Percentiles rank a stretch among this genome's conserved stretches.
Conservation (phyloP, 2,797 vertebrate species). For the Ctenopoma kingsleyae region DNA sequence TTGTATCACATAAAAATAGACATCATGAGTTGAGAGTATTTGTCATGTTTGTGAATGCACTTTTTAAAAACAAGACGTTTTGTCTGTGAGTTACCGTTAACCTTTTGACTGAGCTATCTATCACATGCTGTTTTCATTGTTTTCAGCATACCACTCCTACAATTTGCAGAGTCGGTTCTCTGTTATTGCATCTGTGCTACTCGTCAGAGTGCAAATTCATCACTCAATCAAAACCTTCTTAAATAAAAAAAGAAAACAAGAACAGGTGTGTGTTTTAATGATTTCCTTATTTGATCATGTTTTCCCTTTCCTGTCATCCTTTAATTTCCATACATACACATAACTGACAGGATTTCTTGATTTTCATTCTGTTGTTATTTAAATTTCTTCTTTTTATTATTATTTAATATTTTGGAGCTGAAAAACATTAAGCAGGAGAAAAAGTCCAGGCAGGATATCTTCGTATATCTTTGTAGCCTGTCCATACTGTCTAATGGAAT, state of each 20-base stretch:
- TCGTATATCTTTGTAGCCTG: background rate
- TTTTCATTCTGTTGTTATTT: constrained; percentile 5
- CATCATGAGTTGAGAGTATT: constrained; percentile 96
- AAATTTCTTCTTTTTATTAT: background rate
- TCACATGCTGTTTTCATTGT: constrained; percentile 87
- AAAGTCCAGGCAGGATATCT: background rate
- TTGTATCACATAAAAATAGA: constrained; percentile 88
- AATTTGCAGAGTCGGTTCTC: constrained; percentile 79
- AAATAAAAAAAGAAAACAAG: constrained; percentile 83
- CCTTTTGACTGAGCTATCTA: constrained; percentile 92
- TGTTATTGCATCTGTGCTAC: constrained; percentile 80
- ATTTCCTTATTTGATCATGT: constrained; percentile 55
- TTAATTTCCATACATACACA: constrained; percentile 31
- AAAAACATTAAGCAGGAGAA: background rate
- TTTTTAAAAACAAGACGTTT: constrained; percentile 97
- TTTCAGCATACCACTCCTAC: constrained; percentile 82
- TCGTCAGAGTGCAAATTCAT: constrained; percentile 79
- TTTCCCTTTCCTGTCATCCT: constrained; percentile 13
- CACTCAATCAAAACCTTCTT: constrained; percentile 84
- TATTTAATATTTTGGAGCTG: background rate
- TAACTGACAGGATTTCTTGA: background rate
- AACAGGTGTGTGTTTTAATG: constrained; percentile 80
- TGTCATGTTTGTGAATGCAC: constrained; percentile 99
- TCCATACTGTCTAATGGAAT: background rate
- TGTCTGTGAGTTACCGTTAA: constrained; percentile 95